Evolutionary conservation across 1,140 invertebrate species (phyloP), one percentile per base, ranked within the genome.

Genomic region (Rhagoletis pomonella): DNA sequence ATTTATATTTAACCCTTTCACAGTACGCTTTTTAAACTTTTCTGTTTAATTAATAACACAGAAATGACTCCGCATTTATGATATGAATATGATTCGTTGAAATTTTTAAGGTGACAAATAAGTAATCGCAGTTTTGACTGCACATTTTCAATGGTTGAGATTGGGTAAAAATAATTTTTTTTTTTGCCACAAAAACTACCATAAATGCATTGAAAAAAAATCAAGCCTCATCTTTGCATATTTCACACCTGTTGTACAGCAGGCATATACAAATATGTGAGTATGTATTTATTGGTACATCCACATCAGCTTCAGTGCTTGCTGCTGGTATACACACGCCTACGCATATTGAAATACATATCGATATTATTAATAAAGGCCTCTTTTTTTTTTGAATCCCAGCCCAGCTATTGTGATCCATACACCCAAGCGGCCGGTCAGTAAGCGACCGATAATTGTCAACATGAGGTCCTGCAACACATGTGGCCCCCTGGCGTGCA

Each of bases 401-500:
- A 3, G n/a, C 6, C 39, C n/a, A 50, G 14, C n/a, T 77, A 77
- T 50, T 77, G 47, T n/a, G 19, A 58, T 55, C 73, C 50, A 7
- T 17, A 81, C 47, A 81, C 73, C 73, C 73, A 81, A 7, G 47
- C 47, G 47, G 17, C 47, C 50, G 47, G 47, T 17, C 73, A 19
- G 73, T 55, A 81, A 81, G 44, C 73, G 73, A 10, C 73, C 73
- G 73, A 50, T 81, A 55, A 81, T 81, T 81, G 73, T 81, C 73
- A 81, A 81, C 73, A 81, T 81, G 73, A 81, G 73, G 73, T 81
- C 73, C 73, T 81, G 73, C 9, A 50, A 55, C 44, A 81, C 47
- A 81, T 81, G 47, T 81, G 73, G 73, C 73, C 73, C 73, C 73
- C 73, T 29, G 73, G 47, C 73, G 73, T 58, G 73, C 73, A 81